Evolutionary conservation across 2,888 invertebrate genomes (phyloP).

Genomic region (Coronaproctus castanopsis): DNA sequence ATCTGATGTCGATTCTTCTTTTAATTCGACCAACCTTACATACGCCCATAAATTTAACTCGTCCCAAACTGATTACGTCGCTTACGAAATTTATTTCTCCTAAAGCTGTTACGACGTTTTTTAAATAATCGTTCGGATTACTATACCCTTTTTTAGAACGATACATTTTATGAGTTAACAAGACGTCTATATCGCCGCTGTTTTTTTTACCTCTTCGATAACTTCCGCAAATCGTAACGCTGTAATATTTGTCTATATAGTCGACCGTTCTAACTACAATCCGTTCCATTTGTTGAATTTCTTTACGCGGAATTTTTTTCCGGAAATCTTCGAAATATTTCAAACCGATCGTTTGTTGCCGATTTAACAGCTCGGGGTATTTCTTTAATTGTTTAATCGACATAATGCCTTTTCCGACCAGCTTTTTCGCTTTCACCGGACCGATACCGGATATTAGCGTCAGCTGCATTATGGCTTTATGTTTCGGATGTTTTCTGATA

Average conservation of each 20-base stretch:
- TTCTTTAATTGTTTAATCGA: conserved; percentile 44
- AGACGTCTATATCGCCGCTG: conserved; percentile 55
- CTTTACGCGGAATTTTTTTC: conserved; percentile 47
- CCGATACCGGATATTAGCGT: conserved; percentile 55
- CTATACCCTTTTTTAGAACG: conserved; percentile 24
- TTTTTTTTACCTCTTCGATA: conserved; percentile 43
- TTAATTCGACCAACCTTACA: conserved; percentile 35
- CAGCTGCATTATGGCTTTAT: conserved; percentile 41
- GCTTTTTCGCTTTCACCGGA: conserved; percentile 54
- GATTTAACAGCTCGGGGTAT: conserved; percentile 38
- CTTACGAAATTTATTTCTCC: conserved; percentile 37
- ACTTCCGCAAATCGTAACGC: conserved; percentile 51
- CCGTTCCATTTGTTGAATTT: conserved; percentile 42
- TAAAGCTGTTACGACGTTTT: conserved; percentile 36
- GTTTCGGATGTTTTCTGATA: conserved; percentile 46
- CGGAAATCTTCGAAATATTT: conserved; percentile 61
- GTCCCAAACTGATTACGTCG: conserved; percentile 49
- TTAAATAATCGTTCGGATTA: conserved; percentile 30
- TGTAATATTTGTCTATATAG: conserved; percentile 35
- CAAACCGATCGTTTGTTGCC: conserved; percentile 54
- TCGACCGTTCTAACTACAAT: conserved; percentile 30
- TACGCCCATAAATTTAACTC: conserved; percentile 62
- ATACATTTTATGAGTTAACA: conserved; percentile 43
- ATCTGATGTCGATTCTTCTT: conserved; percentile 47
- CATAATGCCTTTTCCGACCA: conserved; percentile 44